phyloP scores from a whole-genome alignment of 2,888 invertebrate species.

The Pristionchus maxplancki region DNA sequence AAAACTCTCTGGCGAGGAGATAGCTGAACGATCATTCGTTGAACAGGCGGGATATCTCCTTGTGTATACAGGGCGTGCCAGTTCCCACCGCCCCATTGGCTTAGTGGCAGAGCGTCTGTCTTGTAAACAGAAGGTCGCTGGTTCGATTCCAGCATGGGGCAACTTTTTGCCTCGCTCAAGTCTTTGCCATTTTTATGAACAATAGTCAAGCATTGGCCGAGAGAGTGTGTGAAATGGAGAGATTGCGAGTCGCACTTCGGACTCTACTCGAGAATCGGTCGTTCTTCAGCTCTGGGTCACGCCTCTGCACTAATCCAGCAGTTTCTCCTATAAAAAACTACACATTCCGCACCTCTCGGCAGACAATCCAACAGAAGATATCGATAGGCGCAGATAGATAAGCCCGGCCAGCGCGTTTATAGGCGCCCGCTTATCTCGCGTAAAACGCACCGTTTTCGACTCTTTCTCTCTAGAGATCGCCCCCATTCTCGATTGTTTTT shows the following conservation, averaged over 20 bases:
- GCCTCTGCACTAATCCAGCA: neutral
- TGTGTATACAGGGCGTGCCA: neutral
- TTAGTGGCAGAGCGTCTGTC: conserved; percentile 53
- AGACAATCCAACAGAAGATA: neutral
- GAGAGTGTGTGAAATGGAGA: too few species aligned
- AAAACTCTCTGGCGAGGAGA: too few species aligned
- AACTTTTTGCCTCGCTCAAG: neutral
- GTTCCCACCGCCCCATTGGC: conserved; percentile 39
- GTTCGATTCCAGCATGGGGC: conserved; percentile 55
- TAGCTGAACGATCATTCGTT: too few species aligned
- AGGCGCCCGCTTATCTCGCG: neutral
- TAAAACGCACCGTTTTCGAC: neutral
- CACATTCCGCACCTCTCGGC: neutral
- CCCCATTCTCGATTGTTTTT: neutral
- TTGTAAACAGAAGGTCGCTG: conserved; percentile 54
- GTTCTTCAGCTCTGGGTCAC: too few species aligned
- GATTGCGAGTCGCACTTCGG: too few species aligned
- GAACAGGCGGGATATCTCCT: too few species aligned
- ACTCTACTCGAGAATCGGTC: too few species aligned
- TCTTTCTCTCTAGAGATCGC: neutral
- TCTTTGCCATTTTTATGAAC: neutral
- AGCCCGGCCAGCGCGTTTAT: neutral
- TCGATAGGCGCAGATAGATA: neutral
- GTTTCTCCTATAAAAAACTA: neutral
- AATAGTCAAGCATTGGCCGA: too few species aligned